These are phyloP conservation scores for Solea senegalensis DNA, from an alignment of 2,113 vertebrate species.

Conservation along the genomic window DNA sequence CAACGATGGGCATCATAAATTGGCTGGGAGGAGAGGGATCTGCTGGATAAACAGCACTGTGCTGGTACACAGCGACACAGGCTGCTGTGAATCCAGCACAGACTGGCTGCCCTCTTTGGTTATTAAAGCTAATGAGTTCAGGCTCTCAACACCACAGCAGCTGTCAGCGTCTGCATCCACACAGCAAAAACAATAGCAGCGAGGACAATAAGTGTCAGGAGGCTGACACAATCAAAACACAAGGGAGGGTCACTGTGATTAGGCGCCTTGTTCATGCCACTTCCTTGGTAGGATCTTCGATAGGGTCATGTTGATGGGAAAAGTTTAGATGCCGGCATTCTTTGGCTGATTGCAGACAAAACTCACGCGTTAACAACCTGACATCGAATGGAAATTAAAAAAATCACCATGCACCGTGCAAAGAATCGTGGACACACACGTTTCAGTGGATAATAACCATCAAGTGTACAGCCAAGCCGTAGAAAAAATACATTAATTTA, in stretches of 20 bases:
- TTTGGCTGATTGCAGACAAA: too few species aligned
- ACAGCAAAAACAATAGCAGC: slow-evolving; percentile 22
- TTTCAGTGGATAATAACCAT: too few species aligned
- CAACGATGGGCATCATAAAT: slow-evolving; percentile 58
- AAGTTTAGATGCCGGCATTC: neutral
- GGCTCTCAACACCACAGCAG: slow-evolving; percentile 33
- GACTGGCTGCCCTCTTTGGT: slow-evolving; percentile 34
- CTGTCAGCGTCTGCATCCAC: slow-evolving; percentile 36
- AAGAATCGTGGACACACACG: too few species aligned
- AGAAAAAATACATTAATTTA: too few species aligned
- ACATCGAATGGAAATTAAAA: too few species aligned
- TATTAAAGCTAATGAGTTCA: slow-evolving; percentile 65
- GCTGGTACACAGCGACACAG: slow-evolving; percentile 34
- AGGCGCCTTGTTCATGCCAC: neutral
- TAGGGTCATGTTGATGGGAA: neutral
- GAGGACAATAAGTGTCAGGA: slow-evolving; percentile 18
- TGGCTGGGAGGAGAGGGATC: slow-evolving; percentile 51
- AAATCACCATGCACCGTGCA: too few species aligned
- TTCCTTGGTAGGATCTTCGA: neutral
- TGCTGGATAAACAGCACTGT: slow-evolving; percentile 48
- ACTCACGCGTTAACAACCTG: too few species aligned
- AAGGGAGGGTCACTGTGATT: slow-evolving; percentile 2
- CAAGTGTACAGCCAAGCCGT: too few species aligned
- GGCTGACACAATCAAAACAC: slow-evolving; percentile 2
- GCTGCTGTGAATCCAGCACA: slow-evolving; percentile 33